A percentile compares a stretch with the other conserved stretches of the same genome.
Evolutionary conservation across 1,140 invertebrate genomes (phyloP).

Genomic region (Bombus fervidus): DNA sequence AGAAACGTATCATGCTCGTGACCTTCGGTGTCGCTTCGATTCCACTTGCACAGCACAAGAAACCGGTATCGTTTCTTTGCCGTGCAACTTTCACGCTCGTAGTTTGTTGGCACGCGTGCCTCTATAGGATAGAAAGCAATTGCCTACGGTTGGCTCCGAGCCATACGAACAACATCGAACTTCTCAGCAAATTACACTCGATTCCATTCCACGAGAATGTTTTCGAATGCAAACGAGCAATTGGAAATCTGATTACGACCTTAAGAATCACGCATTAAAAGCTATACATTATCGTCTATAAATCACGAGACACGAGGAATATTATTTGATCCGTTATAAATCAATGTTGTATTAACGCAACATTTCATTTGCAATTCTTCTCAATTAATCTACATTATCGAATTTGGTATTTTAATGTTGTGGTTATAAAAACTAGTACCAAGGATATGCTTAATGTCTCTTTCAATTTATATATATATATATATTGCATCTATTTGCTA

Average conservation of each 20-base stretch:
- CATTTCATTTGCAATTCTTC: neutral
- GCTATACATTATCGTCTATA: neutral
- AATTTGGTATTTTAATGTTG: neutral
- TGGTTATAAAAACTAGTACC: no score
- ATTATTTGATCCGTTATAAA: neutral
- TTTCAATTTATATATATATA: no score
- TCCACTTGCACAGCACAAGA: conserved; percentile 16
- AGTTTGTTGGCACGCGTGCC: conserved; percentile 21
- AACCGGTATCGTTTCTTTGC: conserved; percentile 63
- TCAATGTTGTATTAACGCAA: neutral
- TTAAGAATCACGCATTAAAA: neutral
- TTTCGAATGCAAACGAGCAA: neutral
- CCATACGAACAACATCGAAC: neutral
- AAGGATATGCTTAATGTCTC: no score
- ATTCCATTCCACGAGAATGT: neutral
- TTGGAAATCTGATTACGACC: conserved; percentile 6
- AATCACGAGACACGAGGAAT: no score
- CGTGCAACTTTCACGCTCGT: conserved; percentile 67
- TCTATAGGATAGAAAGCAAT: conserved; percentile 33
- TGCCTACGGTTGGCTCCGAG: neutral
- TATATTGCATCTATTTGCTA: no score
- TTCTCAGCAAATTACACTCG: neutral
- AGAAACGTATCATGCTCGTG: conserved; percentile 46
- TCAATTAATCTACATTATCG: neutral
- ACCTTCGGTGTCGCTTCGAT: conserved; percentile 53